A percentile compares a stretch with the other conserved stretches of the same genome.
phyloP scores from a whole-genome alignment of 37 sponge, comb jelly and placozoan genomes.

The Haliclona indistincta region DNA sequence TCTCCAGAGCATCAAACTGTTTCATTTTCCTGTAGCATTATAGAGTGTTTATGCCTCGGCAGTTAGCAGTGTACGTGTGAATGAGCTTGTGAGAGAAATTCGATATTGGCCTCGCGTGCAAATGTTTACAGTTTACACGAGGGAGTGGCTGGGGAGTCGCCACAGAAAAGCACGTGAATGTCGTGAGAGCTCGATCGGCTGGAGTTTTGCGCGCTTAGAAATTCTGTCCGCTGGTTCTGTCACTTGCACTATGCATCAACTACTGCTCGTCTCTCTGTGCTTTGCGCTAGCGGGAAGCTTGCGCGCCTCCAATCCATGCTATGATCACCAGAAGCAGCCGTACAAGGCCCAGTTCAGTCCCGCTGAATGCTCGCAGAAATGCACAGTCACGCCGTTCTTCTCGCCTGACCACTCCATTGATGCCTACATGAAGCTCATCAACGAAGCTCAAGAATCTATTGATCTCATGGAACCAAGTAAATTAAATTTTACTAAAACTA shows the following conservation, averaged over 20 bases:
- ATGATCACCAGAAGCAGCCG: constrained; percentile 76
- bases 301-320: constrained; percentile 26
- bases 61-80: too few species aligned
- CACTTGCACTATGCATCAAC: too few species aligned
- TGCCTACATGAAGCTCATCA: constrained; percentile 69
- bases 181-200: neutral
- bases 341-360: constrained; percentile 55
- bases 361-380: constrained; percentile 24
- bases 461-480: constrained; percentile 82
- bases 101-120: neutral
- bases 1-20: constrained; percentile 62
- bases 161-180: neutral
- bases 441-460: constrained; percentile 57
- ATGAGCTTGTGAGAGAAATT: too few species aligned
- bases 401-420: constrained; percentile 83
- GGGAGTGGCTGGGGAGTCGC: neutral
- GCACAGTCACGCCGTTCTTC: constrained; percentile 86
- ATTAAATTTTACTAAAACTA: neutral
- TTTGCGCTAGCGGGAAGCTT: too few species aligned
- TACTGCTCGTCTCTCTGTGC: neutral
- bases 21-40: constrained; percentile 33
- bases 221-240: neutral
- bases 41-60: too few species aligned
- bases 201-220: neutral
- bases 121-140: neutral